A percentile compares a stretch with the other conserved stretches of the same genome.
phyloP scores from a whole-genome alignment of 2,888 invertebrate species.

The Stenodema calcarata region DNA sequence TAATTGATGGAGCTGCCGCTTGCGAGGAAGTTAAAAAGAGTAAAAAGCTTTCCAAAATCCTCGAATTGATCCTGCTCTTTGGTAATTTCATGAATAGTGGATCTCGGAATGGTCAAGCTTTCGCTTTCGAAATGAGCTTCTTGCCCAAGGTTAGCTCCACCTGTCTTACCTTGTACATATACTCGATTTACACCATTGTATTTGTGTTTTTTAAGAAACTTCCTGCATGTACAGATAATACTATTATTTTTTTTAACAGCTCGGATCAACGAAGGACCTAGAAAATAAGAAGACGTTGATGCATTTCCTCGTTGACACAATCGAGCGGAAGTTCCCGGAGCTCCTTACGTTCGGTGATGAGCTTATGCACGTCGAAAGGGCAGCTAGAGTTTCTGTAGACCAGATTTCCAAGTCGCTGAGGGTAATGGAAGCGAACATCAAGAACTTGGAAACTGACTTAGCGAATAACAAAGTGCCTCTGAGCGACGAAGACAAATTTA shows the following conservation, averaged over 20 bases:
- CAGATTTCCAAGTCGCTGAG: constrained; percentile 79
- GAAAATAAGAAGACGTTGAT: constrained; percentile 92
- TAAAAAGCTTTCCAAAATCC: constrained; percentile 85
- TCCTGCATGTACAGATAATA: too few species aligned
- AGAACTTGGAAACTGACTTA: constrained; percentile 88
- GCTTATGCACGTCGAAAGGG: constrained; percentile 83
- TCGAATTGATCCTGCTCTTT: constrained; percentile 86
- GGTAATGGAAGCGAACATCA: constrained; percentile 86
- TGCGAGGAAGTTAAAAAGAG: constrained; percentile 92
- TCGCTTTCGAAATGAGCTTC: constrained; percentile 96
- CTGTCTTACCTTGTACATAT: too few species aligned
- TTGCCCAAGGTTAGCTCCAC: constrained; percentile 79
- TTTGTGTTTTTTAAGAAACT: too few species aligned
- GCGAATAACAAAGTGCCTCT: constrained; percentile 82
- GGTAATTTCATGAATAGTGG: constrained; percentile 98
- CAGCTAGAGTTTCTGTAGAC: constrained; percentile 70
- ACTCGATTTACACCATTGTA: too few species aligned
- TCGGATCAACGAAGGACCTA: constrained; percentile 88
- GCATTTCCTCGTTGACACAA: constrained; percentile 87
- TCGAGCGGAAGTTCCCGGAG: constrained; percentile 89
- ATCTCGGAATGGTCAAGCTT: constrained; percentile 89
- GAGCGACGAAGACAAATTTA: constrained; percentile 82
- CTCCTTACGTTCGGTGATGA: constrained; percentile 83
- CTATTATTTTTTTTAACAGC: constrained; percentile 64
- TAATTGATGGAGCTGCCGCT: constrained; percentile 93